Evolutionary conservation across 2,113 vertebrate genomes (phyloP), one percentile per base, ranked within the genome.

Genomic region (Odocoileus hemionus): DNA sequence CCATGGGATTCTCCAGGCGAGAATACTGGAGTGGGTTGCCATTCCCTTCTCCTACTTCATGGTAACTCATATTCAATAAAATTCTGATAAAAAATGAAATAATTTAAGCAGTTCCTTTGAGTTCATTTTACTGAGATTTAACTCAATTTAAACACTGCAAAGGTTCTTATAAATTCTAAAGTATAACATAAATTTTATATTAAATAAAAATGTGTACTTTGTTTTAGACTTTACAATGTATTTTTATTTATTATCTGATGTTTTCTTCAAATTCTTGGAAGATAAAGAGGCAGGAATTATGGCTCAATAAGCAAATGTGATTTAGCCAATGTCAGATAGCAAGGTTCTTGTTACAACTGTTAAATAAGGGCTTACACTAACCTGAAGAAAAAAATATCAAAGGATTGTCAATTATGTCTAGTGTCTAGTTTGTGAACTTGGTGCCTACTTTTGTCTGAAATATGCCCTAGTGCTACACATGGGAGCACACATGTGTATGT

Each of bases 381-480:
- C 67, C 30, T 61, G 12, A 94, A 89, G 88, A 50, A 93, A 88
- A 36, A 95, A 89, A 23, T 16, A 86, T 45, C 28, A 25, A 97
- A 95, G 28, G 89, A 86, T 33, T 83, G 19, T 87, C 55, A 96
- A 83, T 21, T 87, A 14, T 78, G 15, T 95, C 95, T 83, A 83
- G 28, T 96, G 16, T 95, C 96, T 79, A 64, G 36, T 96, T 92
- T 96, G 61, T 96, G 84, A 97, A 82, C 61, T 92, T 96, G 91
- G 4, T 95, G 36, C 55, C 85, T 89, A 84, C n/a, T 57, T 91
- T 70, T 88, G 55, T 91, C 55, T 47, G 60, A 97, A 95, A 54
- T 61, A 89, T 96, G 55, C 25, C 47, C 15, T 70, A 94, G 50
- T 94, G 61, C 76, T 97, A 94, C 80, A 36, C 85, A 39, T 96